These are phyloP conservation scores for Enoplosus armatus DNA, from an alignment of 2,797 vertebrate species.

Conservation along the genomic window DNA sequence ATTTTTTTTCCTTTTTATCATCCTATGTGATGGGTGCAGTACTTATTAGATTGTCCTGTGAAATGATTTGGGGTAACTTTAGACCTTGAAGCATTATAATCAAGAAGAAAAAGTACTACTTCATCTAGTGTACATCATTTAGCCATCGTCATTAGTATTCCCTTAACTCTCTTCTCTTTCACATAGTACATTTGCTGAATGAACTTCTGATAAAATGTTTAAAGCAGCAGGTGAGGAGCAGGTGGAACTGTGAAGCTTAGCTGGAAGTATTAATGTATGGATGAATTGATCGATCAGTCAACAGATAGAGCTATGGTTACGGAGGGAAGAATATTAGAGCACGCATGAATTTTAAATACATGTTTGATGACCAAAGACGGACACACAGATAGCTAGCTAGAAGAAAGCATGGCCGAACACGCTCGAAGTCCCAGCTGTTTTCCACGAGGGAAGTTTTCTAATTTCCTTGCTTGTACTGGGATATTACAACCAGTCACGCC, in stretches of 20 bases:
- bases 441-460: slow-evolving; percentile 79
- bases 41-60: background rate
- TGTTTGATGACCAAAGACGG: slow-evolving; percentile 17
- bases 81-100: background rate
- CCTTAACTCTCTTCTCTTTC: background rate
- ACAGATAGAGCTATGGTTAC: slow-evolving; percentile 26
- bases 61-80: background rate
- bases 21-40: background rate
- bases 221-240: background rate
- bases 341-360: slow-evolving; percentile 25
- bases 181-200: background rate
- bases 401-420: slow-evolving; percentile 34
- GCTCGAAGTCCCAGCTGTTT: slow-evolving; percentile 70
- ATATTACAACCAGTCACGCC: slow-evolving; percentile 80
- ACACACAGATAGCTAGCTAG: slow-evolving; percentile 11
- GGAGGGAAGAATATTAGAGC: slow-evolving; percentile 7
- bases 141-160: background rate
- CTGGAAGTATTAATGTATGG: slow-evolving; percentile 1
- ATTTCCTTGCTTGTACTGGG: slow-evolving; percentile 77
- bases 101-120: background rate
- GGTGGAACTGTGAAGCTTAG: background rate
- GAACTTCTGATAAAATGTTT: background rate
- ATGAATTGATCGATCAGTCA: slow-evolving; percentile 27
- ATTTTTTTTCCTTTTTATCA: background rate
- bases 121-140: background rate